These are phyloP conservation scores for Sinocyclocheilus rhinocerous DNA, from an alignment of 2,113 vertebrate species.

Conservation along the genomic window DNA sequence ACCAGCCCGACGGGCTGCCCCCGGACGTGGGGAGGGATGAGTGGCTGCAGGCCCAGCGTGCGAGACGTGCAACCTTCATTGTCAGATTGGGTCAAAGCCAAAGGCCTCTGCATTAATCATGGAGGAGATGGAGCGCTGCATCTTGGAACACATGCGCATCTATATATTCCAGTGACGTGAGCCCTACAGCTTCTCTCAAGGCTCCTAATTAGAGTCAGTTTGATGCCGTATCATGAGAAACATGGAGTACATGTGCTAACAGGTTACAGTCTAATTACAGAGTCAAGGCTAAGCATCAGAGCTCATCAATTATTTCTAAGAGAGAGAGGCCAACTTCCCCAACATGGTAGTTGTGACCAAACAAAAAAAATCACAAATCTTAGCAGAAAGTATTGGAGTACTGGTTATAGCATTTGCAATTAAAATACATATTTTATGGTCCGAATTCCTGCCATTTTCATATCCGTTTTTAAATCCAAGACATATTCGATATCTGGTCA, in stretches of 20 bases:
- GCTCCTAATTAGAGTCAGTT: constrained; percentile 46
- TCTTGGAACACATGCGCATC: constrained; percentile 26
- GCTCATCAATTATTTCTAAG: background rate
- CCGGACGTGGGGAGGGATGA: constrained; percentile 9
- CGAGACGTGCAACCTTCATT: constrained; percentile 11
- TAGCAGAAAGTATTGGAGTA: too few relatives aligned
- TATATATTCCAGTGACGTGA: background rate
- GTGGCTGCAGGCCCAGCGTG: background rate
- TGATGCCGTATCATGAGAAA: background rate
- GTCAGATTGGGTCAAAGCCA: constrained; percentile 31
- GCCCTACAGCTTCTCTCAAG: constrained; percentile 12
- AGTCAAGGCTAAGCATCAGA: constrained; percentile 7
- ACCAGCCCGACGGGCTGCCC: constrained; percentile 24
- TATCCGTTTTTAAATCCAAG: background rate
- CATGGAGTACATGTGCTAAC: background rate
- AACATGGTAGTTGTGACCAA: background rate
- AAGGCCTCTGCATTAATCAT: constrained; percentile 47
- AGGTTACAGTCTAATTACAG: constrained; percentile 1
- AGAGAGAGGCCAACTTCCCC: background rate
- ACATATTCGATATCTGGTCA: background rate
- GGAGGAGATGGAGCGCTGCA: background rate
- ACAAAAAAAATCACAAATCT: too few relatives aligned
- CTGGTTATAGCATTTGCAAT: too few relatives aligned
- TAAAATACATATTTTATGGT: too few relatives aligned
- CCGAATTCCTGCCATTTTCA: too few relatives aligned